Evolutionary conservation across 2,888 invertebrate genomes (phyloP).

Genomic region (Gasteruption jaculator): DNA sequence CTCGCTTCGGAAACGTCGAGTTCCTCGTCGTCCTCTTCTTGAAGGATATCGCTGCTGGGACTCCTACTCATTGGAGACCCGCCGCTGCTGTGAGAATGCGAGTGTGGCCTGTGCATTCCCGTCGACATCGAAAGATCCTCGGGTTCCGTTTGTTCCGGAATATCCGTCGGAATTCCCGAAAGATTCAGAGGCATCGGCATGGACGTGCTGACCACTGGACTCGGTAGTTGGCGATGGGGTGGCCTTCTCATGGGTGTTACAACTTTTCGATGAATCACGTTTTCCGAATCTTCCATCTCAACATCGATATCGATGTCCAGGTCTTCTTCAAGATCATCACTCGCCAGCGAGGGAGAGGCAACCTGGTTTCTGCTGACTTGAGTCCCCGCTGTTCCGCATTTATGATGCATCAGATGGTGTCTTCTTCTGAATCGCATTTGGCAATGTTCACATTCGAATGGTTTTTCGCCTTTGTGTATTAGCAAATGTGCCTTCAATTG

Average conservation of each 20-base stretch:
- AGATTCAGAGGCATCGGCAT: constrained; percentile 57
- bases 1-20: constrained; percentile 54
- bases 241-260: neutral
- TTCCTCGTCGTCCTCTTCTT: constrained; percentile 57
- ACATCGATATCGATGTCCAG: constrained; percentile 48
- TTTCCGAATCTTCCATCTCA: constrained; percentile 57
- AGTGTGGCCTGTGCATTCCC: constrained; percentile 46
- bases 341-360: constrained; percentile 35
- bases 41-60: constrained; percentile 49
- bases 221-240: constrained; percentile 43
- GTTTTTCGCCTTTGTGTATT: constrained; percentile 87
- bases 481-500: constrained; percentile 86
- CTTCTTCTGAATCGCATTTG: constrained; percentile 76
- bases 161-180: constrained; percentile 47
- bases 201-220: constrained; percentile 38
- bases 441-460: constrained; percentile 78
- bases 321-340: constrained; percentile 40
- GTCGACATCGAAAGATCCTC: constrained; percentile 80
- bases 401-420: constrained; percentile 82
- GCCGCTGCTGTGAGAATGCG: constrained; percentile 53
- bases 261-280: too few species aligned
- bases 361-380: constrained; percentile 23
- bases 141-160: constrained; percentile 86
- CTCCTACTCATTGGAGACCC: constrained; percentile 53
- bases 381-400: constrained; percentile 58